Percentiles rank a stretch among this genome's conserved stretches.
Evolutionary conservation across 2,797 vertebrate genomes (phyloP).

Genomic region (Alcedo quadribrachys): DNA sequence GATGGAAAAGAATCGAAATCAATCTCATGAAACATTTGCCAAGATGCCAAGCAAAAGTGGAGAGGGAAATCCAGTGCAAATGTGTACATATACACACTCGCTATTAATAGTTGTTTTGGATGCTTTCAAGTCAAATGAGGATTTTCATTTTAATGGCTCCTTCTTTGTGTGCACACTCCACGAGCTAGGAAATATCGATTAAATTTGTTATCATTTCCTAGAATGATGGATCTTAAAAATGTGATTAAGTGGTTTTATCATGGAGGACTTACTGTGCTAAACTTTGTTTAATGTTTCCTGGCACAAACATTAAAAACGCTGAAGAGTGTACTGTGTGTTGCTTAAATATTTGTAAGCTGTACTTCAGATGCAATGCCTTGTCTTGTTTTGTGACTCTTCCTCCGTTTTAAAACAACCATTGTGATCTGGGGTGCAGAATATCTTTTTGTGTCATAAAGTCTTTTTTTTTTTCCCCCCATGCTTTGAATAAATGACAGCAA

Average conservation of each 20-base stretch:
- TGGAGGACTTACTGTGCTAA: neutral
- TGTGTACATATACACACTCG: neutral
- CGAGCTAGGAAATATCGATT: neutral
- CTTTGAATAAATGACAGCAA: neutral
- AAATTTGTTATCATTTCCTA: neutral
- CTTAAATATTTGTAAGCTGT: neutral
- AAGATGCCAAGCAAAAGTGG: neutral
- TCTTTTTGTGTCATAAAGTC: neutral
- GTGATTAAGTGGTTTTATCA: conserved; percentile 13
- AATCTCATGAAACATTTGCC: neutral
- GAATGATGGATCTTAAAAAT: neutral
- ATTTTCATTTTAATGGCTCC: neutral
- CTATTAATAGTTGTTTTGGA: neutral
- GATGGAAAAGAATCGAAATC: conserved; percentile 5
- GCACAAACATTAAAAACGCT: neutral
- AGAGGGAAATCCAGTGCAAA: neutral
- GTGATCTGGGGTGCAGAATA: neutral
- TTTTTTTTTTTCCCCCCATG: neutral
- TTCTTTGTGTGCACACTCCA: neutral
- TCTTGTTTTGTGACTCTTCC: neutral
- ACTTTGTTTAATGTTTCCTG: neutral
- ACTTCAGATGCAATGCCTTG: neutral
- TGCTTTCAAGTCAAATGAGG: neutral
- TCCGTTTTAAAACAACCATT: neutral
- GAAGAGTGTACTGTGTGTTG: neutral